phyloP scores from a whole-genome alignment of 2,113 vertebrate genomes.

The Melanerpes formicivorus region DNA sequence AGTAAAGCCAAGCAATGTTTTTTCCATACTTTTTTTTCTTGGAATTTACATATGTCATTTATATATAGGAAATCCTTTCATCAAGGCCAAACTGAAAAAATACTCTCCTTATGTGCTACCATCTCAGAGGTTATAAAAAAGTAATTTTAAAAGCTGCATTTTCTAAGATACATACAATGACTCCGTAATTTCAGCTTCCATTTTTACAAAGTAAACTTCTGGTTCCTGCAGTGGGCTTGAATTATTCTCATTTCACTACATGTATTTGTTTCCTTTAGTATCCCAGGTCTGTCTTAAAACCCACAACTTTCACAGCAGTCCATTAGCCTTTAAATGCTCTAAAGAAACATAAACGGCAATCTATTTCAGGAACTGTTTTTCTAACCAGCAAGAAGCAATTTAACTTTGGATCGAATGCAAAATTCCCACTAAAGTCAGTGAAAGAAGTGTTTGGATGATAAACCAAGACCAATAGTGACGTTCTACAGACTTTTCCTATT shows the following conservation, averaged over 20 bases:
- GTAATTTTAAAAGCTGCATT: neutral
- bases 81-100: neutral
- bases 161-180: neutral
- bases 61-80: neutral
- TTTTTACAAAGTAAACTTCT: neutral
- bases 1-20: neutral
- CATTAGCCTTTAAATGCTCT: neutral
- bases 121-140: neutral
- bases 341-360: neutral
- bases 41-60: neutral
- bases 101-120: neutral
- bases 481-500: slow-evolving; percentile 55
- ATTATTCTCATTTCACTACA: neutral
- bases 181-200: neutral
- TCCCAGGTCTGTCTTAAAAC: neutral
- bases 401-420: neutral
- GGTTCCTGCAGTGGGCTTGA: neutral
- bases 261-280: neutral
- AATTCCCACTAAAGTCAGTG: neutral
- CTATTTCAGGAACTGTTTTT: slow-evolving; percentile 42
- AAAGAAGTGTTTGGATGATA: slow-evolving; percentile 2
- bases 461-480: neutral
- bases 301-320: neutral
- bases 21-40: neutral
- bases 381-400: neutral